Evolutionary conservation across 2,888 invertebrate genomes (phyloP), one percentile per base, ranked within the genome.

Genomic region (Volucella inflata): DNA sequence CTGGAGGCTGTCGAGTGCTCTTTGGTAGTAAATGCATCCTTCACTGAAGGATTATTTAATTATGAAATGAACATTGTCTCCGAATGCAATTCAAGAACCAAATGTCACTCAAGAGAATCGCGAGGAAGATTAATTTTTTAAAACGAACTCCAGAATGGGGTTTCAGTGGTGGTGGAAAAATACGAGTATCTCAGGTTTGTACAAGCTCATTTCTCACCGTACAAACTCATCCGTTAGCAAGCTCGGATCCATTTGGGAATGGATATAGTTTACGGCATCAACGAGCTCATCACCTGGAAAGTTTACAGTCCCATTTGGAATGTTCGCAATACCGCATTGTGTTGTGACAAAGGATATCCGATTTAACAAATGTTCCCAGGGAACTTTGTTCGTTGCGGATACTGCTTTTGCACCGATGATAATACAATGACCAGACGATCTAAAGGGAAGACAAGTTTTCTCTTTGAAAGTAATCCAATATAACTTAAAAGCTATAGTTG

Each of bases 381-480:
- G 8, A 50, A 50, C 38, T 40, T 6, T 30, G 30, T 30, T 30
- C 30, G 6, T 6, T 30, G 6, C 30, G 30, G 30, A 30, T 30
- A 30, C 30, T 30, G 6, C 30, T 30, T 30, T 6, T 30, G 6
- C 0, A 3, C 0, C 6, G 0, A 30, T 30, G 30, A 6, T 4
- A 30, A 30, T 30, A 21, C 44, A 16, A 40, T 57, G 38, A 11
- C 44, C 3, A 21, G n/a, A 8, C 12, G 30, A 10, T 12, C 17
- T 14, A 36, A 2, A 50, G n/a, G 11, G 44, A 46, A 44, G 42
- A 9, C 48, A 64, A 11, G n/a, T 44, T 62, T 16, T 11, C 11
- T 74, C 74, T 60, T 59, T 64, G 62, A 59, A 75, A 42, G 76
- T 76, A 71, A 82, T 76, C 76, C 71, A 76, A 76, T 82, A 76